Conservation (phyloP, 1,140 invertebrate genomes). For the Solen grandis region DNA sequence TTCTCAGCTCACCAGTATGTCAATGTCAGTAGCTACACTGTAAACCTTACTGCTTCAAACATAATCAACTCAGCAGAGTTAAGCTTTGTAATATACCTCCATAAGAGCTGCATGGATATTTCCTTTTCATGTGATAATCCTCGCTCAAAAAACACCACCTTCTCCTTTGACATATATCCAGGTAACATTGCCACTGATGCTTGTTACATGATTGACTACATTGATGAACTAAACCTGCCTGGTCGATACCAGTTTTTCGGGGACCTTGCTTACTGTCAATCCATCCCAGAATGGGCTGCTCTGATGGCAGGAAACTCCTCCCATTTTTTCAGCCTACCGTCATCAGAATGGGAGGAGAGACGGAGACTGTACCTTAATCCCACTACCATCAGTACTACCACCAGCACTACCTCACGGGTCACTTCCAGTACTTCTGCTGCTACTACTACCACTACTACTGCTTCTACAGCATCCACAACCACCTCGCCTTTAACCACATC, state of each 20-base stretch:
- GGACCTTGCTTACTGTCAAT: constrained; percentile 41
- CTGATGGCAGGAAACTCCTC: background rate
- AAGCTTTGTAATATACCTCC: constrained; percentile 39
- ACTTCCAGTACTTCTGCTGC: constrained; percentile 32
- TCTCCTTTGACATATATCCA: constrained; percentile 52
- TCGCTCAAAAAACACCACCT: constrained; percentile 58
- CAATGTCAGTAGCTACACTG: constrained; percentile 32
- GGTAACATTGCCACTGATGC: constrained; percentile 60
- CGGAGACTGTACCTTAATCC: background rate
- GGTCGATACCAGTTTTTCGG: constrained; percentile 59
- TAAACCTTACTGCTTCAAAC: constrained; percentile 53
- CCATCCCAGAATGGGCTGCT: constrained; percentile 53
- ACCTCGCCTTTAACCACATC: background rate
- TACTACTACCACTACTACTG: constrained; percentile 11
- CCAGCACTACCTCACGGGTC: background rate
- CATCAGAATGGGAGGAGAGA: constrained; percentile 34
- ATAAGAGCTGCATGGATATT: constrained; percentile 54
- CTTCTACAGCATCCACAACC: background rate
- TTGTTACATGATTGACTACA: constrained; percentile 63
- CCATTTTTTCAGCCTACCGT: constrained; percentile 25
- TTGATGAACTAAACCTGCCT: constrained; percentile 43
- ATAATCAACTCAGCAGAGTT: background rate
- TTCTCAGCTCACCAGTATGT: constrained; percentile 40
- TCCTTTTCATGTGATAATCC: constrained; percentile 51
- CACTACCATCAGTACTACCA: constrained; percentile 24